These are phyloP conservation scores for Discoglossus pictus DNA, from an alignment of 2,797 vertebrate genomes.

Conservation along the genomic window DNA sequence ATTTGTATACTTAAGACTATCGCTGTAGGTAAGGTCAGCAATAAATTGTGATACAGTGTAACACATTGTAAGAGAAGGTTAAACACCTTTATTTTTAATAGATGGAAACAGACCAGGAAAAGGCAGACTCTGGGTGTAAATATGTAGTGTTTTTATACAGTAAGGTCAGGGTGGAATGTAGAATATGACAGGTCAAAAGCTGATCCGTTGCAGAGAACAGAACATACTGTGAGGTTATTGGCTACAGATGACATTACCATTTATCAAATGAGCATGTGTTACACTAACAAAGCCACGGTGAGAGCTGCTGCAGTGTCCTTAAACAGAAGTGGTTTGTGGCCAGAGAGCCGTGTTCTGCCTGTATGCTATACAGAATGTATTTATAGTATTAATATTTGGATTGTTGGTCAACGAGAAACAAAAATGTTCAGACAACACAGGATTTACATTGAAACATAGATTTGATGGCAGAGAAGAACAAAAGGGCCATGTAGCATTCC, in stretches of 20 bases:
- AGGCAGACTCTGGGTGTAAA: constrained; percentile 21
- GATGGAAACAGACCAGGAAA: constrained; percentile 20
- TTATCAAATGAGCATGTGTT: constrained; percentile 25
- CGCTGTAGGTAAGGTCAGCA: not conserved
- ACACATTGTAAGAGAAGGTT: not conserved
- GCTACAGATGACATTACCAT: constrained; percentile 32
- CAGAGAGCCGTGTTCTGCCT: not conserved
- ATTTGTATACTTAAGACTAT: too few species aligned
- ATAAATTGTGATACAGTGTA: not conserved
- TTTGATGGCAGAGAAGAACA: too few species aligned
- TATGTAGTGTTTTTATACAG: constrained; percentile 19
- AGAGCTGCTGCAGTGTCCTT: not conserved
- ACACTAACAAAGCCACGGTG: constrained; percentile 19
- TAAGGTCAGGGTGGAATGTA: constrained; percentile 35
- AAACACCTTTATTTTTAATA: not conserved
- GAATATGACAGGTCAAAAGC: constrained; percentile 36
- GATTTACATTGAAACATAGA: too few species aligned
- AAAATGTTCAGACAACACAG: too few species aligned
- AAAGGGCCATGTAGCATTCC: too few species aligned
- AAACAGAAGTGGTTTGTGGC: constrained; percentile 4
- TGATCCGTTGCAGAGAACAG: constrained; percentile 31
- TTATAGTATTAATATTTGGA: too few species aligned
- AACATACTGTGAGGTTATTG: not conserved
- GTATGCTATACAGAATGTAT: too few species aligned
- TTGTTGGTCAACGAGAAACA: too few species aligned